phyloP scores from a whole-genome alignment of 2,797 vertebrate genomes.

The Cirrhinus mrigala region DNA sequence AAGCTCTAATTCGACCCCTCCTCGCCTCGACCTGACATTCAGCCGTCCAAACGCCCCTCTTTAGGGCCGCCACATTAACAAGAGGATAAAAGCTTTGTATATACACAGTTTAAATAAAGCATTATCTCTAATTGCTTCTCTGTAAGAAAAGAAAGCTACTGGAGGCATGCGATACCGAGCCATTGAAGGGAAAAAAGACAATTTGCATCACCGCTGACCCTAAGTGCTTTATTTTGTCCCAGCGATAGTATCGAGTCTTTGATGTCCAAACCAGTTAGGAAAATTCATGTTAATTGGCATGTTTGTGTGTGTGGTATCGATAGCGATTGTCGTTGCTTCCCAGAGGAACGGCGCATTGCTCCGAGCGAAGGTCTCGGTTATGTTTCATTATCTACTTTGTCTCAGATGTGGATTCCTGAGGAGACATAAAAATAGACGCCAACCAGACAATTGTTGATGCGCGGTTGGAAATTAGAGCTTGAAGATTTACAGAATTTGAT shows the following conservation, averaged over 20 bases:
- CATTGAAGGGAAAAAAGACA: conserved; percentile 68
- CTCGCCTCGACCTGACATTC: conserved; percentile 58
- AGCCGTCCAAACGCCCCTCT: conserved; percentile 71
- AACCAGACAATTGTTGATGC: conserved; percentile 52
- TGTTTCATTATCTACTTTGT: not conserved
- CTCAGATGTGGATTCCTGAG: conserved; percentile 19
- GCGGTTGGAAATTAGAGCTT: not conserved
- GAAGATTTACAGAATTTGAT: not conserved
- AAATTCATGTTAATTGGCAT: conserved; percentile 84
- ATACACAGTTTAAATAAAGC: conserved; percentile 86
- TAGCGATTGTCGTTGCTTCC: conserved; percentile 73
- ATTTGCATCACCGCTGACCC: conserved; percentile 79
- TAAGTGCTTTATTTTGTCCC: conserved; percentile 80
- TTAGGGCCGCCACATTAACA: conserved; percentile 77
- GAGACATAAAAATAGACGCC: conserved; percentile 67
- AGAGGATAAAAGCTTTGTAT: conserved; percentile 83
- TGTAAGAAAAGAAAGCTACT: conserved; percentile 82
- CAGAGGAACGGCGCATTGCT: conserved; percentile 73
- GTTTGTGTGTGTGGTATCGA: conserved; percentile 81
- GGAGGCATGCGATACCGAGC: conserved; percentile 74
- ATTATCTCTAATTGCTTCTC: conserved; percentile 82
- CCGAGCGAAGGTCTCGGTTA: conserved; percentile 67
- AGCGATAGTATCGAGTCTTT: conserved; percentile 81
- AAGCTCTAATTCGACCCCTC: conserved; percentile 63
- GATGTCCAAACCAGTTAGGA: conserved; percentile 82